Percentiles rank a stretch among this genome's conserved stretches.
Conservation (phyloP, 2,888 invertebrate species). For the Stegophylla sp. region DNA sequence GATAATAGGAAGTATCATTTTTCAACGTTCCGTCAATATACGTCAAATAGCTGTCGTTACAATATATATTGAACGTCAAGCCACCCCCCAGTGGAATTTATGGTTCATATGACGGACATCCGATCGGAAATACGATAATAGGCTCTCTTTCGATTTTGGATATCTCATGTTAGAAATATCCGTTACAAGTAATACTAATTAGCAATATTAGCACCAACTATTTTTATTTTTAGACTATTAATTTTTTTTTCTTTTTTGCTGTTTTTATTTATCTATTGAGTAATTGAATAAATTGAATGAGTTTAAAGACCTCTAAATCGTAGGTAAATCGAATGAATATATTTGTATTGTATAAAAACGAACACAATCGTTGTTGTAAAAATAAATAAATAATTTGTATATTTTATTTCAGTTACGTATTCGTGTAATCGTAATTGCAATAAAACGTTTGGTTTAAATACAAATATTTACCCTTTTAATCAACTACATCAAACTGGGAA, state of each 20-base stretch:
- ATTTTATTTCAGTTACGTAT: too few relatives aligned
- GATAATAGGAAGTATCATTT: slow-evolving; percentile 51
- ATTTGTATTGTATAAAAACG: too few relatives aligned
- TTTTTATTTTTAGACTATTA: too few relatives aligned
- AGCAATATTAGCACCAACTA: not conserved
- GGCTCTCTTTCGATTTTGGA: slow-evolving; percentile 5
- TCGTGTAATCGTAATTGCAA: not conserved
- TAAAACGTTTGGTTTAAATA: slow-evolving; percentile 4
- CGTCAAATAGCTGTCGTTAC: slow-evolving; percentile 52
- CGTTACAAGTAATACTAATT: slow-evolving; percentile 10
- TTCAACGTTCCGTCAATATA: slow-evolving; percentile 52
- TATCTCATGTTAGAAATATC: not conserved
- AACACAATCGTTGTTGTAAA: too few relatives aligned
- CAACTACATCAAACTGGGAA: not conserved
- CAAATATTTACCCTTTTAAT: not conserved
- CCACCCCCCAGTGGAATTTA: slow-evolving; percentile 10
- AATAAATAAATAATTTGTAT: too few relatives aligned
- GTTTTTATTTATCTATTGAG: too few relatives aligned
- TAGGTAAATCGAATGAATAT: too few relatives aligned
- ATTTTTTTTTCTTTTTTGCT: too few relatives aligned
- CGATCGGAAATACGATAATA: slow-evolving; percentile 53
- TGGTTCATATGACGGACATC: slow-evolving; percentile 40
- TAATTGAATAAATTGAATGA: too few relatives aligned
- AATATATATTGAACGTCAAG: slow-evolving; percentile 19
- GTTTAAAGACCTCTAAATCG: too few relatives aligned